These are phyloP conservation scores for Alligator mississippiensis DNA, from an alignment of 2,113 vertebrate species.

Conservation along the genomic window DNA sequence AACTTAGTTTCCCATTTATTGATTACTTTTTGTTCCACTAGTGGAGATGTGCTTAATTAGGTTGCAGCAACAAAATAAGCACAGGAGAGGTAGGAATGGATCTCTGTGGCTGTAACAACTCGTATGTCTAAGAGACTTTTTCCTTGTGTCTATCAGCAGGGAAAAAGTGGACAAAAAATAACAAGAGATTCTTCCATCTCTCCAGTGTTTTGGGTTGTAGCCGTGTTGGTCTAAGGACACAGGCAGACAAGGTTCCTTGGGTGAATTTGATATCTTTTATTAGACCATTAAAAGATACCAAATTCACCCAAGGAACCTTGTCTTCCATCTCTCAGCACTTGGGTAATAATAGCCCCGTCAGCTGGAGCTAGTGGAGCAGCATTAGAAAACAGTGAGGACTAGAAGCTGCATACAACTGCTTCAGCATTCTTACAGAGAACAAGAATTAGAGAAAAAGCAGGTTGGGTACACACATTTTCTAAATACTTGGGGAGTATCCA, in stretches of 20 bases:
- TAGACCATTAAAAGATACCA: neutral
- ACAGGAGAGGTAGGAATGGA: neutral
- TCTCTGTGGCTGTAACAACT: neutral
- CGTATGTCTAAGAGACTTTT: neutral
- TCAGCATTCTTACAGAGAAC: neutral
- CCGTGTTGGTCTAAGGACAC: too few relatives aligned
- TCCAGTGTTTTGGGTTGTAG: too few relatives aligned
- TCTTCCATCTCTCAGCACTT: neutral
- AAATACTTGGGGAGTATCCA: neutral
- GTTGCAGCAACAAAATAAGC: neutral
- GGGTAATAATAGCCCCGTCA: neutral
- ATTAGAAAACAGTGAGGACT: neutral
- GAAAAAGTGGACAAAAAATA: neutral
- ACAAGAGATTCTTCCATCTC: neutral
- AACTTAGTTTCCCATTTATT: neutral
- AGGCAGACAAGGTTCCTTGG: too few relatives aligned
- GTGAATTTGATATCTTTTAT: neutral
- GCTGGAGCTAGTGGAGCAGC: neutral
- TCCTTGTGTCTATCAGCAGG: neutral
- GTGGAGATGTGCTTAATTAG: neutral
- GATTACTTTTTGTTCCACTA: neutral
- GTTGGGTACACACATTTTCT: fast-evolving
- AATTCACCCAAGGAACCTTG: too few relatives aligned
- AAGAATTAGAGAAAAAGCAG: neutral
- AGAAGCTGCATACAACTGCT: constrained; percentile 18